These are phyloP conservation scores for Morpho deidamia DNA, from an alignment of 2,888 invertebrate genomes.

Conservation along the genomic window DNA sequence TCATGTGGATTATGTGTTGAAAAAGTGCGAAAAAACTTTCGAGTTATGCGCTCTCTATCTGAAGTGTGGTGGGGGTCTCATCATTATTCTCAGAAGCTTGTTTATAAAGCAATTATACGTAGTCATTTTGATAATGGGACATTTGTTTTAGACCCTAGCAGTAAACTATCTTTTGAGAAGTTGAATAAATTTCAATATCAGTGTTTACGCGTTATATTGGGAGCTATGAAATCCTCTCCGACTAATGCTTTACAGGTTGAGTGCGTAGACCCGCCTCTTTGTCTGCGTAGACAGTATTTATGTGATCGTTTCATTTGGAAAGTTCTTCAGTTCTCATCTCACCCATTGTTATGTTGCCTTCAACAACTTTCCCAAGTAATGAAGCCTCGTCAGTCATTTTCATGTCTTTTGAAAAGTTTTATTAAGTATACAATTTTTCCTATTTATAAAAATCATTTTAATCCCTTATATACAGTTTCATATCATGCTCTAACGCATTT, in stretches of 20 bases:
- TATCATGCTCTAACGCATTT: neutral
- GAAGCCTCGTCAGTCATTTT: neutral
- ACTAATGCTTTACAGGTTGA: conserved; percentile 1
- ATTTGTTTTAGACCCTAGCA: neutral
- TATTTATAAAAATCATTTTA: neutral
- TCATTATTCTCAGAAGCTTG: neutral
- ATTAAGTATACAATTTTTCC: neutral
- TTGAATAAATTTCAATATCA: neutral
- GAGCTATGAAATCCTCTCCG: neutral
- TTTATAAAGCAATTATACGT: neutral
- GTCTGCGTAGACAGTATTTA: neutral
- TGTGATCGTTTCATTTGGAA: neutral
- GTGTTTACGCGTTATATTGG: neutral
- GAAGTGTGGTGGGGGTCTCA: neutral
- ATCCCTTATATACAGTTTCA: neutral
- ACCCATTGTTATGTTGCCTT: neutral
- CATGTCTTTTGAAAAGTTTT: neutral
- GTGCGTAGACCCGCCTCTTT: neutral
- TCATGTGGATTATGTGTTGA: no score
- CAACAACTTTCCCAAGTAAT: neutral
- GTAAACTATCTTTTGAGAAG: neutral
- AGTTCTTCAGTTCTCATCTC: neutral
- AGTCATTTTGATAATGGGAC: neutral
- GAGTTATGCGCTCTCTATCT: neutral
- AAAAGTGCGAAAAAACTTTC: no score